phyloP scores from a whole-genome alignment of 1,140 invertebrate species.

The Anastrepha ludens region DNA sequence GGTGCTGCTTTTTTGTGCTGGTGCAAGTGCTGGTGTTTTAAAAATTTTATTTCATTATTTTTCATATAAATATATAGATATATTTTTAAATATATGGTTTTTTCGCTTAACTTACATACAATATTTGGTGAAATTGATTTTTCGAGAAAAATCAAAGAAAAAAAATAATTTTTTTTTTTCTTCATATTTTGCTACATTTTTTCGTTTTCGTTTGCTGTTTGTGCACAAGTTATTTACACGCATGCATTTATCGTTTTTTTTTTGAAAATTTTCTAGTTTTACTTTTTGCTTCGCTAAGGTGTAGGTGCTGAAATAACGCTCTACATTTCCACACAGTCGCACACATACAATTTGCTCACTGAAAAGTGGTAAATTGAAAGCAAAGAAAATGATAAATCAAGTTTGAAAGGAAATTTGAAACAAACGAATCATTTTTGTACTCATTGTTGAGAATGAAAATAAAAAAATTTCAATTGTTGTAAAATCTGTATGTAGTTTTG shows the following conservation, averaged over 20 bases:
- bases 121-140: slow-evolving; percentile 1
- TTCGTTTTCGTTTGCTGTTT: background rate
- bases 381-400: background rate
- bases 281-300: background rate
- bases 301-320: slow-evolving; percentile 50
- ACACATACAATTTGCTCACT: slow-evolving; percentile 38
- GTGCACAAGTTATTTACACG: slow-evolving; percentile 16
- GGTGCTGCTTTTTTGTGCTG: slow-evolving; percentile 51
- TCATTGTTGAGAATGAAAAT: background rate
- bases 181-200: slow-evolving; percentile 11
- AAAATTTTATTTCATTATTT: slow-evolving; percentile 39
- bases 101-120: slow-evolving; percentile 16
- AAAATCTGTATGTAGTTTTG: no score
- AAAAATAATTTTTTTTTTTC: background rate
- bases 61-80: slow-evolving; percentile 31
- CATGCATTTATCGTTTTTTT: background rate
- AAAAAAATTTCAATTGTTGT: background rate
- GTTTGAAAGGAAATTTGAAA: no score
- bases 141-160: background rate
- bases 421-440: no score
- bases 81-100: background rate
- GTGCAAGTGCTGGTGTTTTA: slow-evolving; percentile 50
- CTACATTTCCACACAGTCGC: slow-evolving; percentile 36
- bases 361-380: background rate
- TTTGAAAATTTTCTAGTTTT: background rate